Percentiles rank a stretch among this genome's conserved stretches.
Conservation (phyloP, 2,113 vertebrate species). For the Phylloscopus trochiloides region DNA sequence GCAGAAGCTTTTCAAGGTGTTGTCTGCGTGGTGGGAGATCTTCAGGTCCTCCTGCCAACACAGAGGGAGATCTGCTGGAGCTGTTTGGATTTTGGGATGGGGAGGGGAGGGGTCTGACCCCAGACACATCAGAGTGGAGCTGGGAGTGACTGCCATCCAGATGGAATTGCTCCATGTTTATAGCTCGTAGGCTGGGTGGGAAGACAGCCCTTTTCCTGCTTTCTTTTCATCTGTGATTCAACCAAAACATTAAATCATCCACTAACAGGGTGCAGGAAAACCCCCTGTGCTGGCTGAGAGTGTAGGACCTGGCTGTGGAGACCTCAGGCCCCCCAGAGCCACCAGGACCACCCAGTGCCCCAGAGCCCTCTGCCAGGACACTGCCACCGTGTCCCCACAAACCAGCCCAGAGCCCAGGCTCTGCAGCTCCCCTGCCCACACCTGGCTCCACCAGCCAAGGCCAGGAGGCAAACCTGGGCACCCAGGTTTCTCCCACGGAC, state of each 20-base stretch:
- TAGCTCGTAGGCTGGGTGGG: not conserved
- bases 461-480: too few relatives aligned
- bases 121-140: not conserved
- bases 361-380: not conserved
- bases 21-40: conserved; percentile 92
- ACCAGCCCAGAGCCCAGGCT: not conserved
- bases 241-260: not conserved
- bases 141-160: not conserved
- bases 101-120: not conserved
- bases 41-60: conserved; percentile 87
- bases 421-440: not conserved
- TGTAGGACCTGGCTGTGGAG: not conserved
- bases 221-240: not conserved
- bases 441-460: not conserved
- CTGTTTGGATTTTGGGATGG: not conserved
- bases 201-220: not conserved
- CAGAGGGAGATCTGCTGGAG: not conserved
- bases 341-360: not conserved
- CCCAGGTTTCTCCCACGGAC: accelerated
- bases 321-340: not conserved
- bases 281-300: not conserved
- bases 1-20: conserved; percentile 92
- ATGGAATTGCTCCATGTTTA: not conserved
- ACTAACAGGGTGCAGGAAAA: not conserved
- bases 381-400: accelerated